Conservation (phyloP, 1,140 invertebrate species). For the Melitaea cinxia region DNA sequence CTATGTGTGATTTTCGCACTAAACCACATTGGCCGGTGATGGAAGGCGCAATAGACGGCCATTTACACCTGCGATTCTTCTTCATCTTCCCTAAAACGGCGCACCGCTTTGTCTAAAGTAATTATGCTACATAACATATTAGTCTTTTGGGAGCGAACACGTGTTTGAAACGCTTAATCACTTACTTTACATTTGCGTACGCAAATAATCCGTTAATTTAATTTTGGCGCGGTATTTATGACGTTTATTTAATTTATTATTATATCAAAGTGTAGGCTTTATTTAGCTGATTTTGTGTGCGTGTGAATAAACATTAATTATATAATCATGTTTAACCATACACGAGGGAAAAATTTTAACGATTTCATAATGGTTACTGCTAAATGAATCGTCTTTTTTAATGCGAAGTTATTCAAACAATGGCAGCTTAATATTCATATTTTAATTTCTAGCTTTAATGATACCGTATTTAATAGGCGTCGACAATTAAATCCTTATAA, state of each 20-base stretch:
- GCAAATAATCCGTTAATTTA: slow-evolving; percentile 78
- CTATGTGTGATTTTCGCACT: slow-evolving; percentile 55
- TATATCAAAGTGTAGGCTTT: slow-evolving; percentile 74
- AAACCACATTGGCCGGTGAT: slow-evolving; percentile 47
- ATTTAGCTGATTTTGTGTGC: slow-evolving; percentile 69
- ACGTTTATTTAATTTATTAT: slow-evolving; percentile 78
- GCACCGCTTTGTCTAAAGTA: slow-evolving; percentile 76
- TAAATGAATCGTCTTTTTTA: slow-evolving; percentile 55
- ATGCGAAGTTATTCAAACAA: slow-evolving; percentile 29
- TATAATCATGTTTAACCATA: slow-evolving; percentile 66
- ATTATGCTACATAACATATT: slow-evolving; percentile 79
- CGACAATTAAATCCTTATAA: neutral
- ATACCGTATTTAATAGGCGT: neutral
- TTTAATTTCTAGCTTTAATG: slow-evolving; percentile 16
- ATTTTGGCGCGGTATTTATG: slow-evolving; percentile 72
- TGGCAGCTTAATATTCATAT: slow-evolving; percentile 18
- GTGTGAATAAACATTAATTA: slow-evolving; percentile 73
- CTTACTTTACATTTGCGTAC: slow-evolving; percentile 76
- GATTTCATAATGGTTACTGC: slow-evolving; percentile 59
- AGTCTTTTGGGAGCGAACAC: slow-evolving; percentile 75
- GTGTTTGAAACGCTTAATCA: slow-evolving; percentile 78
- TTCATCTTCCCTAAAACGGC: slow-evolving; percentile 76
- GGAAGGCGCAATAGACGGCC: slow-evolving; percentile 69
- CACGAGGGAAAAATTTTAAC: slow-evolving; percentile 68
- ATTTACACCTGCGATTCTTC: slow-evolving; percentile 78